Base-by-base conservation (phyloP, 1,140 invertebrate genomes). In the Brachionus manjavacas region DNA sequence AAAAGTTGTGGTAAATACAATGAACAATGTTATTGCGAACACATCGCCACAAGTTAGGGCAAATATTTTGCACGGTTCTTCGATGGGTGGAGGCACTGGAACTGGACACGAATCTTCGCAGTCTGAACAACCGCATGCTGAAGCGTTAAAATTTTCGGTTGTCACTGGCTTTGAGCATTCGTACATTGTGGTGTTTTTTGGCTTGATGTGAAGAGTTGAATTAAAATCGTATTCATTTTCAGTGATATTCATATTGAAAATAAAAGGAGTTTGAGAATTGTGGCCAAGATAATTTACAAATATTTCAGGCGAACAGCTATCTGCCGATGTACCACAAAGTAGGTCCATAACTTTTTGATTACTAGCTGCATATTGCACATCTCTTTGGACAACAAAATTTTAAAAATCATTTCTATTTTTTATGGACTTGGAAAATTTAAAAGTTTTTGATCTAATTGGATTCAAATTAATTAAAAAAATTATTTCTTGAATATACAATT, bases 271-370 rank as follows among this genome's bases (percentile, higher is more conserved):
- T 76, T 52, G 46, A n/a, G 68, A 41, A 74, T 84, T 84, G 25
- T 52, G 14, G 16, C 84, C 84, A 16, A 84, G 20, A 70, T 43
- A 84, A 20, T 46, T 31, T 1, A 84, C 31, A 12, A 78, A 79
- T 68, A 43, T 68, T 46, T 78, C 11, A 16, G 52, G 20, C 0
- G 35, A 78, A 35, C 84, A 84, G n/a, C 46, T n/a, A 9, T 84
- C 81, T 8, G 25, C 28, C 23, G 72, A 20, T 31, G 28, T 43
- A n/a, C 84, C 84, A 84, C 84, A 84, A n/a, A 84, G 23, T 16
- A 78, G 4, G 64, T 84, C 74, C 72, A 84, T 60, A 31, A 46
- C 60, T 60, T 60, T 72, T 78, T 84, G 72, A 79, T 84, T 84
- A 74, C 31, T 55, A 2, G 41, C 55, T 11, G 84, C 20, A 68